Evolutionary conservation across 2,797 vertebrate species (phyloP).

Genomic region (Pangasius mekongensis): DNA sequence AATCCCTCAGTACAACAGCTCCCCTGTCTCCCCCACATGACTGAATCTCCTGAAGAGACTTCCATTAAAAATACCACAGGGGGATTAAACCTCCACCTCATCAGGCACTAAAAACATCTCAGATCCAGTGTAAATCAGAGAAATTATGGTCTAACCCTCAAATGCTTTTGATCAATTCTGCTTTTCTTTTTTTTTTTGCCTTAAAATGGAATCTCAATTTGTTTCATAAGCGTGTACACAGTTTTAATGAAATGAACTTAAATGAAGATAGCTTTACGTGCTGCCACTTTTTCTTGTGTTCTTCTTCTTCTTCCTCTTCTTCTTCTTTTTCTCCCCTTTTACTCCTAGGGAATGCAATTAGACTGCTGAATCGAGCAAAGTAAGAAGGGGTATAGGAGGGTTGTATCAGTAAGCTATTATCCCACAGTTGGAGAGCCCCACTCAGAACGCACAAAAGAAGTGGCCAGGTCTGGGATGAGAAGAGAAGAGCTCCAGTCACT

Average conservation of each 20-base stretch:
- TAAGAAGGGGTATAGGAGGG: constrained; percentile 64
- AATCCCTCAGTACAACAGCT: constrained; percentile 82
- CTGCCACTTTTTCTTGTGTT: constrained; percentile 49
- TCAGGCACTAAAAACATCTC: constrained; percentile 79
- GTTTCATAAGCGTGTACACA: constrained; percentile 68
- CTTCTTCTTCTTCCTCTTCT: constrained; percentile 54
- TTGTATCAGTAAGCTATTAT: constrained; percentile 74
- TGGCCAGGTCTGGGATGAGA: constrained; percentile 70
- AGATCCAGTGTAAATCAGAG: constrained; percentile 72
- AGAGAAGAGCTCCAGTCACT: constrained; percentile 65
- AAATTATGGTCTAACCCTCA: constrained; percentile 73
- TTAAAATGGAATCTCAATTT: constrained; percentile 49
- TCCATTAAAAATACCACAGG: constrained; percentile 74
- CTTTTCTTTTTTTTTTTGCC: constrained; percentile 44
- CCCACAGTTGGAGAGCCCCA: constrained; percentile 65
- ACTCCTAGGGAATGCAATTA: constrained; percentile 73
- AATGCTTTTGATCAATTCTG: constrained; percentile 77
- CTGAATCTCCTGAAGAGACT: constrained; percentile 77
- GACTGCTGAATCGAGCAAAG: constrained; percentile 73
- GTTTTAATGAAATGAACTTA: not conserved
- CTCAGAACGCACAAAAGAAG: constrained; percentile 73
- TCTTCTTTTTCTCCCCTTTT: constrained; percentile 56
- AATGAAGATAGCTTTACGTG: constrained; percentile 41
- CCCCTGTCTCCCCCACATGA: constrained; percentile 77
- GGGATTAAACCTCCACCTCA: constrained; percentile 85